phyloP scores from a whole-genome alignment of 2,113 vertebrate genomes.

The Gasterosteus aculeatus region DNA sequence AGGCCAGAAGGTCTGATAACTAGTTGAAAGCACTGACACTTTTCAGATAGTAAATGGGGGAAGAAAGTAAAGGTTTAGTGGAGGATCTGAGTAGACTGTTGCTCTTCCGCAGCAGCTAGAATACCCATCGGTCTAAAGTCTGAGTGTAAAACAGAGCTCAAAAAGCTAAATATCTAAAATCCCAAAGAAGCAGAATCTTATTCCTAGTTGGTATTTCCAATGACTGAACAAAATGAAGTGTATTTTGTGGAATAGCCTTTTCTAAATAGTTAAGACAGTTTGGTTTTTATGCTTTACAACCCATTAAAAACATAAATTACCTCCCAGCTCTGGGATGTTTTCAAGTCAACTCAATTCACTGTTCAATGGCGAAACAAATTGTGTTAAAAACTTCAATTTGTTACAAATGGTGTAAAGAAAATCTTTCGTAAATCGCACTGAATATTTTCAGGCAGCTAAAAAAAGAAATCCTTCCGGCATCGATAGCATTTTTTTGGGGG shows the following conservation, averaged over 20 bases:
- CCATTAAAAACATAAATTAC: neutral
- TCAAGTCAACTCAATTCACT: neutral
- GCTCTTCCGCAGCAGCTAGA: constrained; percentile 11
- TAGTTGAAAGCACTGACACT: constrained; percentile 54
- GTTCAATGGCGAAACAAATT: neutral
- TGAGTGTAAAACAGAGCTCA: constrained; percentile 6
- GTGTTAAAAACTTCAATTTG: neutral
- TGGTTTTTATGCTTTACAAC: constrained; percentile 6
- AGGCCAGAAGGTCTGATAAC: constrained; percentile 66
- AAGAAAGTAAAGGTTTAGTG: constrained; percentile 25
- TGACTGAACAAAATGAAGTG: neutral
- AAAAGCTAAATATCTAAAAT: constrained; percentile 22
- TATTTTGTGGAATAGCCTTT: neutral
- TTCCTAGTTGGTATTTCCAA: neutral
- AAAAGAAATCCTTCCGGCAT: neutral
- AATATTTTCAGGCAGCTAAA: neutral
- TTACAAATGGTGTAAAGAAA: neutral
- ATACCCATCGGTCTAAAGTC: constrained; percentile 15
- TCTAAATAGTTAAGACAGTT: constrained; percentile 9
- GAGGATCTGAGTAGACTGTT: constrained; percentile 40
- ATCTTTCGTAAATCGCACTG: neutral
- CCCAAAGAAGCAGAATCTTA: neutral
- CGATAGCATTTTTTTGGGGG: neutral
- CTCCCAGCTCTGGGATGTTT: constrained; percentile 7
- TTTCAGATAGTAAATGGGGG: constrained; percentile 49